phyloP scores from a whole-genome alignment of 2,888 invertebrate genomes.

The Rhamnusium bicolor region DNA sequence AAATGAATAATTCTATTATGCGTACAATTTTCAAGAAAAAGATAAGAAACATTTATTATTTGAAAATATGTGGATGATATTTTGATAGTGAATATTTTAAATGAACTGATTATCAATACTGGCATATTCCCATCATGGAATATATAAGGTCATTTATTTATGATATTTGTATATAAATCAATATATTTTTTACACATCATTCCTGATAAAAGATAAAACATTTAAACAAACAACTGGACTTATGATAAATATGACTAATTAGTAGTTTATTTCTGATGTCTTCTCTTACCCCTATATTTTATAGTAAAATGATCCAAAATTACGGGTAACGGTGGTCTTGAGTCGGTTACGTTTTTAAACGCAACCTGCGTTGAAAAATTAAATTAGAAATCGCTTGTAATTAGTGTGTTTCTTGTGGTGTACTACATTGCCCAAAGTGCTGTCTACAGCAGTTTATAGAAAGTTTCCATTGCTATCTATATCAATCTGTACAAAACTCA shows the following conservation, averaged over 20 bases:
- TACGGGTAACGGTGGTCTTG: too few relatives aligned
- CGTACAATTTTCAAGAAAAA: not conserved
- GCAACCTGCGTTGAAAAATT: too few relatives aligned
- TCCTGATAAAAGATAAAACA: slow-evolving; percentile 4
- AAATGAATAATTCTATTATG: not conserved
- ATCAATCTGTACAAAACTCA: too few relatives aligned
- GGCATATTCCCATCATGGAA: slow-evolving; percentile 5
- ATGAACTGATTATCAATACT: slow-evolving; percentile 11
- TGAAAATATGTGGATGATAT: slow-evolving; percentile 5
- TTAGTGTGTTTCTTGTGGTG: too few relatives aligned
- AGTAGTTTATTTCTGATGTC: not conserved
- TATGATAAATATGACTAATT: not conserved
- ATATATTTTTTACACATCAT: not conserved
- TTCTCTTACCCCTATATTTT: too few relatives aligned
- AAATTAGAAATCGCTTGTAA: too few relatives aligned
- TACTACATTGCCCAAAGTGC: too few relatives aligned
- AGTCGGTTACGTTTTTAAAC: too few relatives aligned
- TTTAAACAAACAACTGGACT: not conserved
- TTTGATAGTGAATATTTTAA: not conserved
- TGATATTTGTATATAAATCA: slow-evolving; percentile 19
- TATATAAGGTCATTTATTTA: slow-evolving; percentile 32
- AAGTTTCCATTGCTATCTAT: too few relatives aligned
- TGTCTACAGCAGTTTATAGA: too few relatives aligned
- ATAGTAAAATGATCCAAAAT: too few relatives aligned
- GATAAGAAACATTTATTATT: not conserved